Evolutionary conservation across 2,113 vertebrate genomes (phyloP), one percentile per base, ranked within the genome.

Genomic region (Lepisosteus osseus): DNA sequence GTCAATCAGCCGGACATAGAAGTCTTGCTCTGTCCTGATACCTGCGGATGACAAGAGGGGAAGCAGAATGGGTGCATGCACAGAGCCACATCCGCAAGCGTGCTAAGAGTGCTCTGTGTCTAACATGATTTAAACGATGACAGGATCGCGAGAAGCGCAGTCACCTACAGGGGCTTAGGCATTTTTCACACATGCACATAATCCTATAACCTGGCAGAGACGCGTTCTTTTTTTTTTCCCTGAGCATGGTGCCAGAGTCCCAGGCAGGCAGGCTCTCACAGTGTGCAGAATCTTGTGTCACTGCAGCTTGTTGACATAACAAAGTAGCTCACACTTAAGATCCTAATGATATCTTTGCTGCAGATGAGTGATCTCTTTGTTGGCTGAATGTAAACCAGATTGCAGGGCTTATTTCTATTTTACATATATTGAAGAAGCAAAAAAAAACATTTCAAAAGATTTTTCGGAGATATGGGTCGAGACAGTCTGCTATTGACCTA

Each of bases 1-100:
- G 92, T 97, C 96, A 72, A 98, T 98, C 82, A 98, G 92, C 11
- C 96, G 94, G 65, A 98, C 96, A 61, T 97, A 98, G 79, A 98
- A 93, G 86, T 98, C 96, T 86, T 97, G 96, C 82, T 98, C 96
- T 12, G 96, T 98, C 83, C 96, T 91, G 84, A 98, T 97, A 29
- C 96, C 96, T 93, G 57, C 7, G 14, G 44, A 67, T 45, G 41
- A 41, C 45, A 41, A 17, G 55, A 72, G 29, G 29, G 29, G 29
- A 29, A 29, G 29, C 29, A 29, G 29, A 1, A 29, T 29, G 29
- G 29, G 29, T 29, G 29, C 29, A 29, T 29, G 29, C 29, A 29
- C 29, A 29, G 5, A 51, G 47, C 5, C 47, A 51, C 47, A 51
- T 51, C 47, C 5, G 2, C 5, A 51, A 9, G 47, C 5, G 5